These are phyloP conservation scores for Rhogogaster chlorosoma DNA, from an alignment of 2,888 invertebrate species.

Conservation along the genomic window DNA sequence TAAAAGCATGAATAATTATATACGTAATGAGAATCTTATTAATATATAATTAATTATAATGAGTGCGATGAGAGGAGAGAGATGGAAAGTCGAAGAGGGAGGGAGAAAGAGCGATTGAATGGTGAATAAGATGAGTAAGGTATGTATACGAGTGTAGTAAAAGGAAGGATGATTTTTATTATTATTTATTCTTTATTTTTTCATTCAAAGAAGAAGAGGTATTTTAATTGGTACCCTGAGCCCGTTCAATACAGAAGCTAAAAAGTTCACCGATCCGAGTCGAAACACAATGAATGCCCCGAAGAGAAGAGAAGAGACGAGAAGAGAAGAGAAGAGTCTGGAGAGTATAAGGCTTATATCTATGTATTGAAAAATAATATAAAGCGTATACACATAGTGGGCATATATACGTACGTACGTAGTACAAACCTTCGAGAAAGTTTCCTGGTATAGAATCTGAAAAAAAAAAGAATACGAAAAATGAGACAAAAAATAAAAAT, in stretches of 20 bases:
- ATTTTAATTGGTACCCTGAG: conserved; percentile 50
- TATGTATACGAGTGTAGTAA: background rate
- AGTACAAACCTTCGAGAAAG: conserved; percentile 51
- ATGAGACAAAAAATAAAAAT: background rate
- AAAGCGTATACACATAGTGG: background rate
- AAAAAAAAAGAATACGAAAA: background rate
- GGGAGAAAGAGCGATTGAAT: background rate
- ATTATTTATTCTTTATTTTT: background rate
- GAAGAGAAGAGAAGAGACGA: conserved; percentile 18
- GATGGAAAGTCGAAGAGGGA: background rate
- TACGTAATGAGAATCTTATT: background rate
- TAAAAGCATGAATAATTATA: too few relatives aligned
- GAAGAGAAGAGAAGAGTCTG: background rate
- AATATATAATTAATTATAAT: background rate
- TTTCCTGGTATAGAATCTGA: background rate
- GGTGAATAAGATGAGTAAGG: background rate
- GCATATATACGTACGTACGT: background rate
- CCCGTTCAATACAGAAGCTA: conserved; percentile 51
- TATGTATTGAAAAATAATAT: conserved; percentile 13
- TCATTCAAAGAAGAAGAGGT: conserved; percentile 10
- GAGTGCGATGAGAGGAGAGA: background rate
- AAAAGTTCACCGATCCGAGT: conserved; percentile 51
- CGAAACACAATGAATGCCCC: conserved; percentile 45
- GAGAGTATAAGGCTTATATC: conserved; percentile 15
- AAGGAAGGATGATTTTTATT: background rate